A percentile compares a stretch with the other conserved stretches of the same genome.
Conservation (phyloP, 2,113 vertebrate genomes). For the Baryphthengus martii region DNA sequence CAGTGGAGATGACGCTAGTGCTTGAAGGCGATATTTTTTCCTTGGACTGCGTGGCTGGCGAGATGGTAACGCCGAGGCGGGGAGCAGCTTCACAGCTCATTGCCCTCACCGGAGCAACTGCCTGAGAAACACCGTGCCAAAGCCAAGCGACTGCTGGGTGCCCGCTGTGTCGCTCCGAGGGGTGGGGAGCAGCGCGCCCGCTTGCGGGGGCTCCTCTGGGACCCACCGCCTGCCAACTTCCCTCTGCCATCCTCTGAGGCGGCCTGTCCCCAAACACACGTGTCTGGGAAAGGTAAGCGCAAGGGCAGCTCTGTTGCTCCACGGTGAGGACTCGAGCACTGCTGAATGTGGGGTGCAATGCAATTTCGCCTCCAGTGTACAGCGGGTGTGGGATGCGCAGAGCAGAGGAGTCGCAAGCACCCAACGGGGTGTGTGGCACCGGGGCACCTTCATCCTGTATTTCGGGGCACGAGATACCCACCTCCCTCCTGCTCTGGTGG, state of each 20-base stretch:
- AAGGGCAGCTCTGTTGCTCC: not conserved
- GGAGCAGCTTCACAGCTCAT: not conserved
- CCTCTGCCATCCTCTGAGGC: not conserved
- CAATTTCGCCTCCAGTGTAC: accelerated
- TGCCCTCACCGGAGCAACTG: not conserved
- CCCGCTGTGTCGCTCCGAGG: not conserved
- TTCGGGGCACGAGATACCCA: accelerated
- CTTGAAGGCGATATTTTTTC: not conserved
- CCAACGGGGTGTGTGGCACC: accelerated
- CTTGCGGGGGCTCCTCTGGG: not conserved
- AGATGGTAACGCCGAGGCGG: not conserved
- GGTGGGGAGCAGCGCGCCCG: not conserved
- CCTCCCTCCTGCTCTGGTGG: not conserved
- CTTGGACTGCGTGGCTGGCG: not conserved
- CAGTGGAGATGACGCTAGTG: not conserved
- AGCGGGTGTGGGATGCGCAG: accelerated
- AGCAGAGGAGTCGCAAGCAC: not conserved
- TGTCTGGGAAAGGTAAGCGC: conserved; percentile 26
- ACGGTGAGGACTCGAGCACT: accelerated
- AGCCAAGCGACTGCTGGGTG: not conserved
- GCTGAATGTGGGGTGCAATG: not conserved
- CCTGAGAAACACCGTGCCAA: not conserved
- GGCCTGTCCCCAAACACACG: not conserved
- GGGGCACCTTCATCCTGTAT: accelerated
- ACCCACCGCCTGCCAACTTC: not conserved